phyloP scores from a whole-genome alignment of 2,113 vertebrate genomes.

The Pseudopodoces humilis region DNA sequence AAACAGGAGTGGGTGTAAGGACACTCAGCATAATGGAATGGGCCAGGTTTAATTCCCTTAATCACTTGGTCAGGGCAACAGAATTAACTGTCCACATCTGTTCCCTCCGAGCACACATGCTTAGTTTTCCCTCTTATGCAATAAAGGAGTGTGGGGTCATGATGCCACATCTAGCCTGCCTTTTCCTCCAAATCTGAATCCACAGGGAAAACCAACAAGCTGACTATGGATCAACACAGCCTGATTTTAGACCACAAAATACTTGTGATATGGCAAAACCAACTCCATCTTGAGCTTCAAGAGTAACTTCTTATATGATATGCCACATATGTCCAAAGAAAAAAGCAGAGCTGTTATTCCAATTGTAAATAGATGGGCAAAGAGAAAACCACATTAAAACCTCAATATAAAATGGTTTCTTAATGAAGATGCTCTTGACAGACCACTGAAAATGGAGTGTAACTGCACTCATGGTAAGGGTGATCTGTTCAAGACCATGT shows the following conservation, averaged over 20 bases:
- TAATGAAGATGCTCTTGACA: not conserved
- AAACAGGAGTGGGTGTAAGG: constrained; percentile 69
- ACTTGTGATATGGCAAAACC: not conserved
- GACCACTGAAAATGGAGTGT: not conserved
- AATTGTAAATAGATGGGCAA: not conserved
- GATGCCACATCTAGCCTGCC: not conserved
- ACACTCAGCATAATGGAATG: constrained; percentile 75
- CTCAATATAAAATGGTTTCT: not conserved
- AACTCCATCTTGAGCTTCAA: not conserved
- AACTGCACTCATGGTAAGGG: not conserved
- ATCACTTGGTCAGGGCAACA: constrained; percentile 76
- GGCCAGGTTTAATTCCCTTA: constrained; percentile 80
- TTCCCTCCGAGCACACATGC: constrained; percentile 53
- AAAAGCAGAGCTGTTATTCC: not conserved
- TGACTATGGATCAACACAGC: not conserved
- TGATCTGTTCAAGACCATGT: not conserved
- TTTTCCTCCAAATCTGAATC: not conserved
- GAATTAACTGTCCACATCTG: constrained; percentile 81
- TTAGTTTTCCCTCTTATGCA: constrained; percentile 54
- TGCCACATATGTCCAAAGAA: not conserved
- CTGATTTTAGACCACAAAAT: not conserved
- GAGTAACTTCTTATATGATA: not conserved
- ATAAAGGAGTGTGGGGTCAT: constrained; percentile 43
- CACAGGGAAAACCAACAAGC: not conserved
- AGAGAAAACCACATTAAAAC: not conserved